Evolutionary conservation across 2,113 vertebrate species (phyloP).

Genomic region (Picathartes gymnocephalus): DNA sequence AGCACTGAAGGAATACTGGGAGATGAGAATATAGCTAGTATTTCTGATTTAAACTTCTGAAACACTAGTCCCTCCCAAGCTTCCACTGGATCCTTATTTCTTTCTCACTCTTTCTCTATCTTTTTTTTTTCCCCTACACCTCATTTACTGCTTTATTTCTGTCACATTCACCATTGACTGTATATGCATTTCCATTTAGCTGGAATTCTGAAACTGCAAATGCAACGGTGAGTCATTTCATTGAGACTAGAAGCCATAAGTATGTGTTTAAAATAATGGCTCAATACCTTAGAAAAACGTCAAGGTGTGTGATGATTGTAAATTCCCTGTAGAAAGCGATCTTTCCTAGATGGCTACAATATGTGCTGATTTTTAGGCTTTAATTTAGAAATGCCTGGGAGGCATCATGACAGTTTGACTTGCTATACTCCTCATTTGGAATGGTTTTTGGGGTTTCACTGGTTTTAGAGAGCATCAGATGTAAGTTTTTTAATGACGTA

Average conservation of each 20-base stretch:
- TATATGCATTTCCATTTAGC: not conserved
- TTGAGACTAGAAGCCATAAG: not conserved
- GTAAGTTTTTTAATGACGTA: not conserved
- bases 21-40: not conserved
- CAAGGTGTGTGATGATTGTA: not conserved
- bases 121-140: rapidly evolving
- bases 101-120: not conserved
- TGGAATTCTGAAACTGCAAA: not conserved
- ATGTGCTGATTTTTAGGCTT: not conserved
- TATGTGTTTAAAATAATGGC: not conserved
- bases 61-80: not conserved
- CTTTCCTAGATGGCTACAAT: not conserved
- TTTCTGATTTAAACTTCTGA: not conserved
- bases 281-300: not conserved
- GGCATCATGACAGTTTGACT: not conserved
- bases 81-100: not conserved
- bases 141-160: not conserved
- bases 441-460: not conserved
- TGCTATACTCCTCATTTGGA: not conserved
- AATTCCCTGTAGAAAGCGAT: not conserved
- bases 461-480: not conserved
- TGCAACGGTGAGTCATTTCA: not conserved
- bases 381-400: not conserved
- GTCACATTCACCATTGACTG: not conserved
- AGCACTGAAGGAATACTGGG: not conserved